These are phyloP conservation scores for Zaprionus capensis DNA, from an alignment of 1,140 invertebrate species.

Conservation along the genomic window DNA sequence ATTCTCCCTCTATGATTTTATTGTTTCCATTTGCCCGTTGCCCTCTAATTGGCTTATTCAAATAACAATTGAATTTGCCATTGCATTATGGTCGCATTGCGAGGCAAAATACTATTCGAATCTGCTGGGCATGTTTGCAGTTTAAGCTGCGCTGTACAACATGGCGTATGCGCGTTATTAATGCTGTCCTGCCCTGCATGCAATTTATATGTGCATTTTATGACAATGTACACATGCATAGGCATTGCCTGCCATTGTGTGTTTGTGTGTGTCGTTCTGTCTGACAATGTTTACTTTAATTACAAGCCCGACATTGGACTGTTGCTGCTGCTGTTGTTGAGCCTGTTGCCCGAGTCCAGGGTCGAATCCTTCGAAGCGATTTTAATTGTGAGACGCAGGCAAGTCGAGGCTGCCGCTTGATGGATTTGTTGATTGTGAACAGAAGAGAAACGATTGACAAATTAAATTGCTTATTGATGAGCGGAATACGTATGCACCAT, in stretches of 20 bases:
- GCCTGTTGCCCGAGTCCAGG: not conserved
- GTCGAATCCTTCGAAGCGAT: slow-evolving; percentile 19
- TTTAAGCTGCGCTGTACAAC: slow-evolving; percentile 48
- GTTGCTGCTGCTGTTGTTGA: slow-evolving; percentile 1
- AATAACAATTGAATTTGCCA: slow-evolving; percentile 14
- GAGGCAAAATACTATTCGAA: not conserved
- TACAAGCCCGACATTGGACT: slow-evolving; percentile 48
- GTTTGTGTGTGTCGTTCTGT: slow-evolving; percentile 13
- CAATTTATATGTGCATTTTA: slow-evolving; percentile 78
- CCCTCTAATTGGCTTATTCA: slow-evolving; percentile 8
- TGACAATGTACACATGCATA: slow-evolving; percentile 58
- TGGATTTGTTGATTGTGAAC: slow-evolving; percentile 75
- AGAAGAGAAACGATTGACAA: slow-evolving; percentile 70
- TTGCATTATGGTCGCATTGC: not conserved
- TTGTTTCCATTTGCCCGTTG: not conserved
- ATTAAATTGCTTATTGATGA: slow-evolving; percentile 83
- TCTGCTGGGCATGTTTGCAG: slow-evolving; percentile 16
- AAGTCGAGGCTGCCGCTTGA: slow-evolving; percentile 45
- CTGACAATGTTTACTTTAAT: slow-evolving; percentile 72
- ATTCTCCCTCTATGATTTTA: not conserved
- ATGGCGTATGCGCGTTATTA: slow-evolving; percentile 74
- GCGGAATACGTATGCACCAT: slow-evolving; percentile 22
- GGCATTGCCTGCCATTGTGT: not conserved
- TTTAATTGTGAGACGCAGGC: slow-evolving; percentile 63
- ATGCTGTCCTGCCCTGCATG: slow-evolving; percentile 57